Percentiles rank a stretch among this genome's conserved stretches.
These are phyloP conservation scores for Cephus nigrinus DNA, from an alignment of 2,888 invertebrate species.

Conservation along the genomic window DNA sequence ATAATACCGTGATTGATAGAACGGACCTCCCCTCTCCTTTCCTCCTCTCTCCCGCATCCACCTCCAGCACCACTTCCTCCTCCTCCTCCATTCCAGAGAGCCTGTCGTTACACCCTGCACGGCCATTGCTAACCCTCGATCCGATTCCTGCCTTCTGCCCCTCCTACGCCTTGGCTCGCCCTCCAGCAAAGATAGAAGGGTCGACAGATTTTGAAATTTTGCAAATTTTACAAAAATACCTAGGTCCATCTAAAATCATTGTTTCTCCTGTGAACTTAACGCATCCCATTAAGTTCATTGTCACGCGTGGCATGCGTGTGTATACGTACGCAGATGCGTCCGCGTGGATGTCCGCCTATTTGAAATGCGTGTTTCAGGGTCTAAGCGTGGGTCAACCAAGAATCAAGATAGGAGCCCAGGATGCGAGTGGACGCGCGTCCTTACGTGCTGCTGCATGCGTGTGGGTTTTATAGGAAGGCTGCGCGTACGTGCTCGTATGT, in stretches of 20 bases:
- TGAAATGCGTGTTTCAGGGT: constrained; percentile 20
- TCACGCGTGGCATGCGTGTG: no score
- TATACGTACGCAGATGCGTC: no score
- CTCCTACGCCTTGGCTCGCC: no score
- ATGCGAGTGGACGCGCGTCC: neutral
- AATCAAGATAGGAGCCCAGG: constrained; percentile 31
- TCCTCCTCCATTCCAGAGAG: neutral
- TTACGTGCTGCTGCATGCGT: constrained; percentile 22
- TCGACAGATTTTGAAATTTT: no score
- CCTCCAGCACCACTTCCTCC: constrained; percentile 4
- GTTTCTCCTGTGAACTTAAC: no score
- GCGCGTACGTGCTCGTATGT: constrained; percentile 11
- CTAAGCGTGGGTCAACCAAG: constrained; percentile 35
- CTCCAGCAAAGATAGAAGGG: no score
- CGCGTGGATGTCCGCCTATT: no score
- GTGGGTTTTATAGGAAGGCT: constrained; percentile 28
- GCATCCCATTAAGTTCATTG: no score
- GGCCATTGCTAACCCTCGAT: no score
- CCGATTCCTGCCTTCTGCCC: no score
- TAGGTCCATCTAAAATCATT: no score
- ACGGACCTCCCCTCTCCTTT: constrained; percentile 50
- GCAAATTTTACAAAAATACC: no score
- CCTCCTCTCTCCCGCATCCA: constrained; percentile 12
- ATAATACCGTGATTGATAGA: constrained; percentile 66
- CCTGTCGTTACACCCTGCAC: neutral